Base-by-base conservation (phyloP, 64 coral and sea anemone species). In the Cladopsammia gracilis region DNA sequence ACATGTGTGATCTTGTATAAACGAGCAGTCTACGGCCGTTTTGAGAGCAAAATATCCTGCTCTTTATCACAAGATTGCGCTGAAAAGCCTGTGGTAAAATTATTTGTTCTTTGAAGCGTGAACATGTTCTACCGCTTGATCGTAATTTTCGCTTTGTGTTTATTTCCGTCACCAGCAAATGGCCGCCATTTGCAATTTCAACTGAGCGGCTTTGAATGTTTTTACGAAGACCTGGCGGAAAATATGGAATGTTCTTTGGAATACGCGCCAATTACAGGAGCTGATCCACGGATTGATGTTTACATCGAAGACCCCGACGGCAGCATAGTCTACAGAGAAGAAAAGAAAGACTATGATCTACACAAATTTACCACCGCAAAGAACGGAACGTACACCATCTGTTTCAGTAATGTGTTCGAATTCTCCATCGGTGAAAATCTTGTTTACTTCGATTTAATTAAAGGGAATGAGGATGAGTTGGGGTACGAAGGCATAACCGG, bases 361-460 rank as follows among this genome's bases (percentile, higher is more conserved):
- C 94, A 94, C 51, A 96, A 96, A 77, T 99, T 99, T 74, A 96
- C 78, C 43, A 65, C 91, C 24, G 58, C 57, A 58, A 73, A 71
- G 43, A 93, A 90, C 10, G 98, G 98, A 61, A 93, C 91, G 1
- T 99, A 99, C 71, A 89, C 88, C 16, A 92, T 99, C 77, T 99
- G 98, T 34, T 99, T 99, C 82, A 99, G 98, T 23, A 99, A 98
- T 64, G 98, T 99, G 12, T 99, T 91, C 25, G 98, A 96, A 70
- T 96, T 96, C 70, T 82, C 94, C 1, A 96, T 99, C 48, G 94
- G 94, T 4, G 93, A 96, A 78, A 99, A 99, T 50, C 70, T 99
- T 76, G 98, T 99, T 42, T 99, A 99, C 78, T 99, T 99, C 78
- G 98, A 99, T 89, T 96, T 99, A 59, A 69, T 96, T 20, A 96